Conservation (phyloP, 2,888 invertebrate genomes). For the Eilema griseolum region DNA sequence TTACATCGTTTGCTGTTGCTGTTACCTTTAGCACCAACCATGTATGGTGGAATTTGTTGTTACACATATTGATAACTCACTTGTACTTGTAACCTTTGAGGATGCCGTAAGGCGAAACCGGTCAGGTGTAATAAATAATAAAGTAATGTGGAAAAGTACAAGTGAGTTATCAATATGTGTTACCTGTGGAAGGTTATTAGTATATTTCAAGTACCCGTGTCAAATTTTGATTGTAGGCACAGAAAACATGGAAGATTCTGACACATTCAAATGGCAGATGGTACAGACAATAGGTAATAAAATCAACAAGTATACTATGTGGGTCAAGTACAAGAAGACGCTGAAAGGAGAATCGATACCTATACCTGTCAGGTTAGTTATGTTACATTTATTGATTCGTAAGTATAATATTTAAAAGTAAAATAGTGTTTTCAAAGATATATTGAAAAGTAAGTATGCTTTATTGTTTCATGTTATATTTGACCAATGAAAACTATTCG, state of each 20-base stretch:
- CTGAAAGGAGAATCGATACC: constrained; percentile 83
- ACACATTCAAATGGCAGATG: constrained; percentile 93
- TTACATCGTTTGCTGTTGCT: too few species aligned
- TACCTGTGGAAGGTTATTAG: too few species aligned
- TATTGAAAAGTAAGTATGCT: not conserved
- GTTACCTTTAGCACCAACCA: too few species aligned
- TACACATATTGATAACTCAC: too few species aligned
- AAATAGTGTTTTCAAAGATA: not conserved
- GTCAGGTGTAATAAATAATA: too few species aligned
- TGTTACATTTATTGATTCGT: not conserved
- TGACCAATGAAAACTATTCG: not conserved
- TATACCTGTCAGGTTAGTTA: constrained; percentile 89
- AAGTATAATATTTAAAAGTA: not conserved
- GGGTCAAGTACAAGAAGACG: constrained; percentile 92
- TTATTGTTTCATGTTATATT: not conserved
- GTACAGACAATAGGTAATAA: constrained; percentile 91
- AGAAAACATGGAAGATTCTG: constrained; percentile 90
- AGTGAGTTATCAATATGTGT: too few species aligned
- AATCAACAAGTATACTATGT: constrained; percentile 95
- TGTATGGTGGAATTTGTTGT: too few species aligned
- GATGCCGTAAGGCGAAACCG: too few species aligned
- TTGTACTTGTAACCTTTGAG: too few species aligned
- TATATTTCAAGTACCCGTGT: too few species aligned
- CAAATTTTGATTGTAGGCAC: constrained; percentile 75
- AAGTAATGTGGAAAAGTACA: too few species aligned